Evolutionary conservation across 2,888 invertebrate species (phyloP).

Genomic region (Callyntrura guangdongensis): DNA sequence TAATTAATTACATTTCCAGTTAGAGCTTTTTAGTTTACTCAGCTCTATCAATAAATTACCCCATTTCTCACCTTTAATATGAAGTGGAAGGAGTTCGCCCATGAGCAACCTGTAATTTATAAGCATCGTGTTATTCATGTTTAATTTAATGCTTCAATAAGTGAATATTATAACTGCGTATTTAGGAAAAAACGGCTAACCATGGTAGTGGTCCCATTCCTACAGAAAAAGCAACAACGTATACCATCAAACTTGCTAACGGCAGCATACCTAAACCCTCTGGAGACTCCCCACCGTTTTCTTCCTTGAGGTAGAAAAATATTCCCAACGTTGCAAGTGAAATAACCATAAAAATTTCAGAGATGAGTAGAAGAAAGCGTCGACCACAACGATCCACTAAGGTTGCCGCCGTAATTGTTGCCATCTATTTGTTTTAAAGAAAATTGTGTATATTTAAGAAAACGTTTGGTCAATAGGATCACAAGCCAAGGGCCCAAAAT

Average conservation of each 20-base stretch:
- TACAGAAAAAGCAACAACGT: slow-evolving; percentile 93
- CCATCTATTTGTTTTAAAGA: slow-evolving; percentile 84
- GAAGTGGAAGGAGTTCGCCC: slow-evolving; percentile 82
- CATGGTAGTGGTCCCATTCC: slow-evolving; percentile 89
- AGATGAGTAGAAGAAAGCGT: slow-evolving; percentile 91
- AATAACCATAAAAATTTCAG: slow-evolving; percentile 91
- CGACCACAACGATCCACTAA: slow-evolving; percentile 94
- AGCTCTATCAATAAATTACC: background rate
- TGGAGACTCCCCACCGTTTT: slow-evolving; percentile 85
- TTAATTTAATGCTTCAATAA: background rate
- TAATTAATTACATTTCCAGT: background rate
- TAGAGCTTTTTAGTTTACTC: background rate
- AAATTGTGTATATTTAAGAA: background rate
- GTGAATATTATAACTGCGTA: no score
- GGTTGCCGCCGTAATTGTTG: slow-evolving; percentile 87
- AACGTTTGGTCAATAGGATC: background rate
- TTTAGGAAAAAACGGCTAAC: slow-evolving; percentile 57
- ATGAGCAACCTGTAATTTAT: slow-evolving; percentile 72
- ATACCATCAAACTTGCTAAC: slow-evolving; percentile 90
- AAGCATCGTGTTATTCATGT: no score
- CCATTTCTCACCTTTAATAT: slow-evolving; percentile 75
- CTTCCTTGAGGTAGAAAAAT: slow-evolving; percentile 89
- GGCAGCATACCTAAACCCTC: slow-evolving; percentile 90
- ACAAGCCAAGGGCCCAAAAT: background rate
- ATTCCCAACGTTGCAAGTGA: slow-evolving; percentile 90